A percentile compares a stretch with the other conserved stretches of the same genome.
These are phyloP conservation scores for Elysia chlorotica DNA, from an alignment of 1,140 invertebrate genomes.

Conservation along the genomic window DNA sequence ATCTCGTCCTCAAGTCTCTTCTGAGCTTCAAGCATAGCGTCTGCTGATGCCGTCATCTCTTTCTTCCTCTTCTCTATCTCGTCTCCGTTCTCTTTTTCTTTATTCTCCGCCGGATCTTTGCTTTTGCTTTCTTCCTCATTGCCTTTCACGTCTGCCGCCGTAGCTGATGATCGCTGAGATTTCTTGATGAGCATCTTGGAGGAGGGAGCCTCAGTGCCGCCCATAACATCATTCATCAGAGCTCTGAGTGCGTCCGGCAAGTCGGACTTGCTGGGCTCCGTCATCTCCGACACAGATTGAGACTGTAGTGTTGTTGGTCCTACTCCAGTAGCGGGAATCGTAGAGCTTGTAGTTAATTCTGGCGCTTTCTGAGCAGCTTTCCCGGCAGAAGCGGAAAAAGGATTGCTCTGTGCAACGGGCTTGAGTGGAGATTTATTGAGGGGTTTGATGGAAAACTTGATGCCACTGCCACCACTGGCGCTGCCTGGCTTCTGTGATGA, in stretches of 20 bases:
- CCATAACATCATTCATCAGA: conserved; percentile 31
- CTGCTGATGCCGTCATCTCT: conserved; percentile 23
- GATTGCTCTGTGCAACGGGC: too few species aligned
- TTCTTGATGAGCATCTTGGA: conserved; percentile 25
- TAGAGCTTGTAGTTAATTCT: too few species aligned
- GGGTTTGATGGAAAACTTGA: too few species aligned
- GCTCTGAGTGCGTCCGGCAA: conserved; percentile 25
- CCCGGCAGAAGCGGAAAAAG: too few species aligned
- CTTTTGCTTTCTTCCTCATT: conserved; percentile 4
- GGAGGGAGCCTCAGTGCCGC: conserved; percentile 25
- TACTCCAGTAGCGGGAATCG: too few species aligned
- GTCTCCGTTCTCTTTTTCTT: not conserved
- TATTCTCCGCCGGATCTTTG: not conserved
- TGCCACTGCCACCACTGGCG: too few species aligned
- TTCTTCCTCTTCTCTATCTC: conserved; percentile 4
- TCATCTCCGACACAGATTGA: not conserved
- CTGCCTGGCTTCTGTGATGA: too few species aligned
- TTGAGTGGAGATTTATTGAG: too few species aligned
- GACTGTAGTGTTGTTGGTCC: too few species aligned
- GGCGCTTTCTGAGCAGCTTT: too few species aligned
- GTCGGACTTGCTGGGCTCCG: not conserved
- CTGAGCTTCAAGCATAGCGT: conserved; percentile 14
- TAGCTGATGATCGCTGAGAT: conserved; percentile 24
- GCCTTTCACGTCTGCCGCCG: conserved; percentile 24
- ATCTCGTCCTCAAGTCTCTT: conserved; percentile 23